Evolutionary conservation across 2,888 invertebrate species (phyloP), one percentile per base, ranked within the genome.

Genomic region (Pristionchus fissidentatus): DNA sequence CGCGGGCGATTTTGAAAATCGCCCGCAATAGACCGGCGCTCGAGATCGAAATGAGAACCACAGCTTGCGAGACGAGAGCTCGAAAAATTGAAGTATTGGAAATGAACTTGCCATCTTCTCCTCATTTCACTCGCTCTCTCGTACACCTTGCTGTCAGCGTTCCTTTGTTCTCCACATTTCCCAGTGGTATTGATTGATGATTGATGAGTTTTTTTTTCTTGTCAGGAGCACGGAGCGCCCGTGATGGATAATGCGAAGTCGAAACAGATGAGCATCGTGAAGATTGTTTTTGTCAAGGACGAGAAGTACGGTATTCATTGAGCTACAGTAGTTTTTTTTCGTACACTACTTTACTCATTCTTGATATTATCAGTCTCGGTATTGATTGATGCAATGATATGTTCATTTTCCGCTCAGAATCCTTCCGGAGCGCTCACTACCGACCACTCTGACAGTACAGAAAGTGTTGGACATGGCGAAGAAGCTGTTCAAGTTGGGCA

Each of bases 191-290:
- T n/a, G n/a, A n/a, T n/a, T n/a, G n/a, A n/a, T n/a, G n/a, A n/a
- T n/a, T n/a, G n/a, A n/a, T n/a, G n/a, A n/a, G n/a, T n/a, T n/a
- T n/a, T n/a, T n/a, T 62, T 1, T 70, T 43, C 70, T 10, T 19
- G 38, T 7, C 41, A 77, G 75, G 57, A 57, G n/a, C 73, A 83
- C 55, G 83, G 83, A 4, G 38, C 83, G 49, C 83, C 83, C 35
- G 55, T 83, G 13, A n/a, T 83, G 70, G 83, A 83, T 38, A 83
- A 83, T 49, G 73, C 73, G 41, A 46, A 49, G 38, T 8, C 38
- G n/a, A 83, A 73, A 55, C 83, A 83, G 52, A 32, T 83, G 70
- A 29, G n/a, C 83, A 73, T 83, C 19, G 83, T 83, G 15, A 32
- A 26, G 73, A 26, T 73, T n/a, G 52, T 13, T 7, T 82, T 82